These are phyloP conservation scores for Corella eumyota DNA, from an alignment of 23 tunicate species.

Conservation along the genomic window DNA sequence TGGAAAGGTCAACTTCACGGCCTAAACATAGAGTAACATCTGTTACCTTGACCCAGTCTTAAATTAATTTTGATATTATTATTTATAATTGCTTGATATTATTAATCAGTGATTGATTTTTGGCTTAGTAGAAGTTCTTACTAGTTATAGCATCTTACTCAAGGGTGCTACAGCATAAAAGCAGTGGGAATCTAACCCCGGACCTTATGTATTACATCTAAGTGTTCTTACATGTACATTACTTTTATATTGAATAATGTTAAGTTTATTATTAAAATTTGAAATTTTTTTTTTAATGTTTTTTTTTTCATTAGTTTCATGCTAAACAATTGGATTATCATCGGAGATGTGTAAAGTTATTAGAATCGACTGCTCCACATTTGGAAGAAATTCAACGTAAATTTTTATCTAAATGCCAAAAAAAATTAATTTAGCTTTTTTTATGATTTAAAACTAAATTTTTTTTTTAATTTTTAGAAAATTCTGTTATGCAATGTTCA, in stretches of 20 bases:
- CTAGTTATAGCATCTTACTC: too few species aligned
- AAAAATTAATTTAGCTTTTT: background rate
- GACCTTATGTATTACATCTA: too few species aligned
- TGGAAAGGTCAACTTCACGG: too few species aligned
- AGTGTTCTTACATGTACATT: too few species aligned
- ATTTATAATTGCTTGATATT: background rate
- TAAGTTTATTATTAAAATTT: too few species aligned
- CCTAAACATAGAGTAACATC: too few species aligned
- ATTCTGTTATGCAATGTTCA: constrained; percentile 28
- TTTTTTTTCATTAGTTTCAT: constrained; percentile 47
- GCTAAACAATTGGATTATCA: constrained; percentile 76
- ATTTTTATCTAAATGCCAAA: background rate
- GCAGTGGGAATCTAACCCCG: too few species aligned
- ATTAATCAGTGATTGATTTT: background rate
- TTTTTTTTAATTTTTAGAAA: constrained; percentile 22
- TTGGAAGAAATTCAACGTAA: constrained; percentile 62
- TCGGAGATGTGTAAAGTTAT: constrained; percentile 42
- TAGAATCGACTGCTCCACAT: constrained; percentile 44
- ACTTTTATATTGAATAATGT: too few species aligned
- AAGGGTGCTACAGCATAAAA: too few species aligned
- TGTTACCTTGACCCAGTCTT: too few species aligned
- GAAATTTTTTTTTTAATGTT: too few species aligned
- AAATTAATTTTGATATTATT: constrained; percentile 1
- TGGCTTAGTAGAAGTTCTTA: too few species aligned
- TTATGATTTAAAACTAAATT: background rate